phyloP scores from a whole-genome alignment of 2,113 vertebrate species.

The Struthio camelus region DNA sequence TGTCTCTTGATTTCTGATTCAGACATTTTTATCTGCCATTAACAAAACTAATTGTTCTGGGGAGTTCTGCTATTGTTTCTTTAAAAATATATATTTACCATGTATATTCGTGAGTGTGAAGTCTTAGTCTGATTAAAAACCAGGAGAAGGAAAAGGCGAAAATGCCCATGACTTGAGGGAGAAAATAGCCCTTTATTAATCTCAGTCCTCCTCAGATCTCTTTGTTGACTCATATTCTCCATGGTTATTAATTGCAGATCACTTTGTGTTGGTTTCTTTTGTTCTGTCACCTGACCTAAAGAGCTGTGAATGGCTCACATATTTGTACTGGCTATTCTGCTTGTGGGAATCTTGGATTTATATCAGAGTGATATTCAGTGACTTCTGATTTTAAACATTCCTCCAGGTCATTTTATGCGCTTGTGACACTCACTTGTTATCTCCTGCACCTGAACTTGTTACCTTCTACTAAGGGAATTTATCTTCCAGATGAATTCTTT shows the following conservation, averaged over 20 bases:
- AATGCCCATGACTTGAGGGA: not conserved
- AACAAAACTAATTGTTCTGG: not conserved
- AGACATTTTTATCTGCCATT: not conserved
- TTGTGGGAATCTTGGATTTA: not conserved
- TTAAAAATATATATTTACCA: not conserved
- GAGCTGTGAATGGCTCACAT: not conserved
- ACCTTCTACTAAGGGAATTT: not conserved
- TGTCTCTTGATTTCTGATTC: not conserved
- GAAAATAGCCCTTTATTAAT: not conserved
- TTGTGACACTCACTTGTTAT: not conserved
- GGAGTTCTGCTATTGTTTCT: not conserved
- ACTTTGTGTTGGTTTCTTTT: not conserved
- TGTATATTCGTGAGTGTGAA: not conserved
- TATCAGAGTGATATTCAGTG: not conserved
- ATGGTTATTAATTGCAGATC: not conserved
- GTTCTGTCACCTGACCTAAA: not conserved
- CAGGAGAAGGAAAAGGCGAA: not conserved
- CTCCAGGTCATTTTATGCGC: not conserved
- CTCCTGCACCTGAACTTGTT: not conserved
- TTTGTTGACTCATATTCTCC: not conserved
- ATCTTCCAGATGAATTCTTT: not conserved
- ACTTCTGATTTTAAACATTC: not conserved
- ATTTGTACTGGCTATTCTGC: not conserved
- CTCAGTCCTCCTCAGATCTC: not conserved
- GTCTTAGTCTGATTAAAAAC: not conserved